Base-by-base conservation (phyloP, 2,797 vertebrate genomes). In the Cryptoblepharus egeriae region DNA sequence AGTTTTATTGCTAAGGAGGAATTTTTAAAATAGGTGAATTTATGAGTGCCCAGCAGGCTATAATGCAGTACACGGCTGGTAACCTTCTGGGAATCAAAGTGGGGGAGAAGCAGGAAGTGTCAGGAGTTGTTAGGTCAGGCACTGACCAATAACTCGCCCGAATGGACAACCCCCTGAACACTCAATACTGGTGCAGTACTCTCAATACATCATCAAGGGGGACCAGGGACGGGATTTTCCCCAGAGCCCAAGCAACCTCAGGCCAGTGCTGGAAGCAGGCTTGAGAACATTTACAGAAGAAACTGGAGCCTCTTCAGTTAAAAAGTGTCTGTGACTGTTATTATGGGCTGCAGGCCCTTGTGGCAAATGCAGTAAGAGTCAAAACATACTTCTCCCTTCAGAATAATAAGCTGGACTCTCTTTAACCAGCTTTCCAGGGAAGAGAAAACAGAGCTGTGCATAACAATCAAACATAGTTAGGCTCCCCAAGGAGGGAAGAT, bases 331-430 rank as follows among this genome's bases (percentile, higher is more conserved):
- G 35, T 83, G 1, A 39, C 18, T 77, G 30, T 74, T 78, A 75
- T 18, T 55, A 35, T 28, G 89, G 26, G 55, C 37, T 81, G 74
- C 74, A 64, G 20, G 75, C 79, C 22, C 64, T 57, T 55, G 77
- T 15, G 57, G 6, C 55, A 61, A 81, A 89, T 80, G 77, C 4
- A 37, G 32, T 67, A 79, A 24, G 20, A 77, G 61, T 30, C 0
- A 1, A 88, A 83, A 18, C 58, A 63, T 13, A 18, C 18, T 39
- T 75, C 60, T 70, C 74, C 60, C n/a, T 69, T 77, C 28, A 63
- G 63, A 55, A 83, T 77, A 83, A 61, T 42, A 82, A 74, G 5
- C 35, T 88, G 5, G 61, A 69, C 65, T 83, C 45, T 49, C 45
- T 49, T 49, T 30, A 4, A 68, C 55, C 77, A 79, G 75, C 30